Evolutionary conservation across 53 echinoderm and acorn worm genomes (phyloP), one percentile per base, ranked within the genome.

Genomic region (Actinopyga echinites): DNA sequence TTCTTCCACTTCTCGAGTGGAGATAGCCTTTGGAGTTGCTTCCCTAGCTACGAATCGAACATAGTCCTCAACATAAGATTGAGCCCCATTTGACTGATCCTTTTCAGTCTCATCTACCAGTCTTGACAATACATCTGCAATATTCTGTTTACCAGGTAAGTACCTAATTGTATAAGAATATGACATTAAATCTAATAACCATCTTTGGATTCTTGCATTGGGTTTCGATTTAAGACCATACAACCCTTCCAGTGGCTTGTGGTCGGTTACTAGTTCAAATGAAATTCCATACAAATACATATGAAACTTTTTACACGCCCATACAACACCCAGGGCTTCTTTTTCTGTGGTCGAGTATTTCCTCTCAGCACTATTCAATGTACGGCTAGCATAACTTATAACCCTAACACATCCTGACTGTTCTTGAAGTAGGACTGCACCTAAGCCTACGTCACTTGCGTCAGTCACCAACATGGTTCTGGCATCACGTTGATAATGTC

Each of bases 341-440:
- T 87, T 87, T 26, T 69, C 87, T 15, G 87, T 87, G 6, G 67
- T 80, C 1, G 89, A 89, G 36, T 81, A 89, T 1, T 64, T 42
- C 31, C 21, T 24, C 30, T 85, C 85, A 21, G 69, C 77, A 58
- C 64, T 64, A 1, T 64, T 52, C 1, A 83, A 45, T 5, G 69
- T 59, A 8, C 74, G 54, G 19, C 87, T 87, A 1, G 83, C 82
- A 83, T 83, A 83, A 54, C 82, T 83, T 1, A 87, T 82, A 1
- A 74, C 61, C 13, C 57, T 71, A 11, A 74, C 73, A 20, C 82
- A 6, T 6, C n/a, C 82, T 21, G 32, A 32, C 17, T 59, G 43
- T 6, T 32, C 35, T 37, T 82, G 87, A 3, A 59, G 26, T 13
- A 83, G 68, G 19, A 61, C 84, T 20, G 84, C 84, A 4, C 84